A percentile compares a stretch with the other conserved stretches of the same genome.
These are phyloP conservation scores for Muschampia plurimacula DNA, from an alignment of 2,888 invertebrate species.

Conservation along the genomic window DNA sequence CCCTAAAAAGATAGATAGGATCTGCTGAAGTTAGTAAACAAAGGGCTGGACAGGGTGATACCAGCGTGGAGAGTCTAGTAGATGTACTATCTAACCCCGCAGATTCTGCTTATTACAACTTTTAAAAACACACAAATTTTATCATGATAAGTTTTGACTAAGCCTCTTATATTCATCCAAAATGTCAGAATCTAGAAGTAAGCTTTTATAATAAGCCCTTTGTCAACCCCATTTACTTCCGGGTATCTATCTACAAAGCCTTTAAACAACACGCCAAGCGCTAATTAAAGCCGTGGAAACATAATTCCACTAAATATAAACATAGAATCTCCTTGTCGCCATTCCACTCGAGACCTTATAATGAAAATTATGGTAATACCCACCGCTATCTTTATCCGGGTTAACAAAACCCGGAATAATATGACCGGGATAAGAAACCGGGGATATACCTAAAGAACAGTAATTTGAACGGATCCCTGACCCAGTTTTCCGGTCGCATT, in stretches of 20 bases:
- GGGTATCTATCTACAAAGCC: background rate
- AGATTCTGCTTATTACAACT: too few species aligned
- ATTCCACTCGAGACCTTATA: constrained; percentile 6
- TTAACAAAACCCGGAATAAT: constrained; percentile 24
- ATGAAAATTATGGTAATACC: constrained; percentile 34
- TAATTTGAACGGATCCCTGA: constrained; percentile 49
- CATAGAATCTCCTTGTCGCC: background rate
- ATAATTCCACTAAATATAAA: background rate
- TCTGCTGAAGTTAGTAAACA: too few species aligned
- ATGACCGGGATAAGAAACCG: constrained; percentile 24
- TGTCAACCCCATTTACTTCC: background rate
- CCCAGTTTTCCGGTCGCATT: constrained; percentile 49
- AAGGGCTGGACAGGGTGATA: too few species aligned
- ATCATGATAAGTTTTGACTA: too few species aligned
- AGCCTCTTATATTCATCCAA: too few species aligned
- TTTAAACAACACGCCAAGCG: background rate
- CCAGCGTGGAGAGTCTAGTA: too few species aligned
- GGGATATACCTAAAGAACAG: constrained; percentile 18
- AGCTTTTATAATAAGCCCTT: background rate
- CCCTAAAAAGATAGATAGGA: too few species aligned
- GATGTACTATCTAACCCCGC: too few species aligned
- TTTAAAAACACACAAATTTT: too few species aligned
- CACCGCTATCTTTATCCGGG: constrained; percentile 27
- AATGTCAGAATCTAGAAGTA: background rate
- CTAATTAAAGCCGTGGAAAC: background rate